Conservation (phyloP, 1,140 invertebrate species). For the Halyomorpha halys region DNA sequence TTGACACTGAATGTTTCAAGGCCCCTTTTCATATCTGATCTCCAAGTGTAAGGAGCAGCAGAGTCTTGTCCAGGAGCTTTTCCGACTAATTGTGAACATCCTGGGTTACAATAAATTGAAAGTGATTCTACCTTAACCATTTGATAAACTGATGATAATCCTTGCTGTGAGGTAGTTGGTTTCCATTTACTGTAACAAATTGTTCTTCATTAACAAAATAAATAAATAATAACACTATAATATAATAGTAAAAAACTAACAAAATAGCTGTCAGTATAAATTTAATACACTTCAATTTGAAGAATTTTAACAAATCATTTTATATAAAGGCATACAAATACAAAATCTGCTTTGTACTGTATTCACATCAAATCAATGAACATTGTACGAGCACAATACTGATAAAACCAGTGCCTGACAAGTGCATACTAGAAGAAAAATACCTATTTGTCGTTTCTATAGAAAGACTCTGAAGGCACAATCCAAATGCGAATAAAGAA, state of each 20-base stretch:
- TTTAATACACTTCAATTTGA: no score
- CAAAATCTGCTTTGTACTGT: no score
- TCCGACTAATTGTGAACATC: conserved; percentile 31
- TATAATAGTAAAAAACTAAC: no score
- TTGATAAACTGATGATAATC: conserved; percentile 60
- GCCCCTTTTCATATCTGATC: conserved; percentile 56
- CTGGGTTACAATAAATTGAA: conserved; percentile 67
- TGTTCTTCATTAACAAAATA: no score
- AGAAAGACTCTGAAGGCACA: conserved; percentile 68
- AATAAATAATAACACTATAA: no score
- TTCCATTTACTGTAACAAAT: conserved; percentile 63
- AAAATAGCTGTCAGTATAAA: no score
- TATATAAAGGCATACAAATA: no score
- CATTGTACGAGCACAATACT: no score
- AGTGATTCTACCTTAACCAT: conserved; percentile 64
- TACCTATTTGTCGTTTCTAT: conserved; percentile 72
- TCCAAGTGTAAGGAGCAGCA: conserved; percentile 50
- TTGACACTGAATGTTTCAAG: conserved; percentile 66
- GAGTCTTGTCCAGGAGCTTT: conserved; percentile 28
- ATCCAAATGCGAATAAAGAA: conserved; percentile 57
- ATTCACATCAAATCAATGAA: no score
- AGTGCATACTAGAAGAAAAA: no score
- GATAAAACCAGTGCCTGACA: no score
- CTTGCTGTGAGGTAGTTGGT: conserved; percentile 50
- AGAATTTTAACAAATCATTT: no score